These are phyloP conservation scores for Cryptomyrus ogoouensis DNA, from an alignment of 2,113 vertebrate species.

Conservation along the genomic window DNA sequence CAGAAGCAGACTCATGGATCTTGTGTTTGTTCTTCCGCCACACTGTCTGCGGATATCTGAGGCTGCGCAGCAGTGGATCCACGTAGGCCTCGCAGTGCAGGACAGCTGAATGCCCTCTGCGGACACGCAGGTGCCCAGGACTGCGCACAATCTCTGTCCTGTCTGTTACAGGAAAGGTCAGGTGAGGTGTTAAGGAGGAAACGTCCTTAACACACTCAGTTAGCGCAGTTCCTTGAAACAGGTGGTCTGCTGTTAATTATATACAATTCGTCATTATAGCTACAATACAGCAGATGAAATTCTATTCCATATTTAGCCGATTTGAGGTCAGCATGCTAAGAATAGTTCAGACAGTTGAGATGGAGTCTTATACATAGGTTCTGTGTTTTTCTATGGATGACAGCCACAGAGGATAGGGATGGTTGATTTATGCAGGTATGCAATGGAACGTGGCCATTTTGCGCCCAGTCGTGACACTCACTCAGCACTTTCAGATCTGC, in stretches of 20 bases:
- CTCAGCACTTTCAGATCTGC: conserved; percentile 69
- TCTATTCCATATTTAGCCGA: neutral
- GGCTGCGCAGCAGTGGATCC: conserved; percentile 38
- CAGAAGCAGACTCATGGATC: conserved; percentile 37
- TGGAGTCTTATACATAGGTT: neutral
- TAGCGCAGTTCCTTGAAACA: neutral
- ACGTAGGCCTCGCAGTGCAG: conserved; percentile 54
- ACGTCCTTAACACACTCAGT: neutral
- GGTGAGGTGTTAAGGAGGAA: neutral
- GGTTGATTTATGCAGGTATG: neutral
- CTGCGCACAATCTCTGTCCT: conserved; percentile 55
- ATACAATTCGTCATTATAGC: neutral
- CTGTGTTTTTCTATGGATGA: neutral
- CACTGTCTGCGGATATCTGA: neutral
- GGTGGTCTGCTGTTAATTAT: neutral
- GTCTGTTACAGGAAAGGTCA: conserved; percentile 44
- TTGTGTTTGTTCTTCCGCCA: conserved; percentile 49
- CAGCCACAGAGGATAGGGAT: neutral
- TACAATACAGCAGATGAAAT: neutral
- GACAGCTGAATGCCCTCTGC: conserved; percentile 45
- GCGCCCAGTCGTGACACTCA: conserved; percentile 43
- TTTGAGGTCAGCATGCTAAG: neutral
- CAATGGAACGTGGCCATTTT: neutral
- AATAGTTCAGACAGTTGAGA: neutral
- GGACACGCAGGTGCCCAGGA: conserved; percentile 38